Percentiles rank a stretch among this genome's conserved stretches.
These are phyloP conservation scores for Mimachlamys varia DNA, from an alignment of 2,888 invertebrate genomes.

Conservation along the genomic window DNA sequence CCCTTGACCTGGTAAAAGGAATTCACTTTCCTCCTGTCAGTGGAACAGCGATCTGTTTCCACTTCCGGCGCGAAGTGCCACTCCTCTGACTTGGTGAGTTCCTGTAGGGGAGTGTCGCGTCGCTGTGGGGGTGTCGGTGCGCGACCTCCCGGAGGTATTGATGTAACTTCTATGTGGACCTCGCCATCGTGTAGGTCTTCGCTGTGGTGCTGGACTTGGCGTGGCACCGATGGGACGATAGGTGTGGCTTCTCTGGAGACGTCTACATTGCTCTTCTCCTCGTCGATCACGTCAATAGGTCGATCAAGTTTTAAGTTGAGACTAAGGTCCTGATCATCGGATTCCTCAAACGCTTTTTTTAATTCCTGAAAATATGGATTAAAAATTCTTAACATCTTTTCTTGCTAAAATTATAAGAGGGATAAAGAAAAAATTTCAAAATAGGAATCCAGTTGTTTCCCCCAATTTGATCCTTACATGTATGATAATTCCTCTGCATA, in stretches of 20 bases:
- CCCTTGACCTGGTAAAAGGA: neutral
- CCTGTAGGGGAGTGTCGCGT: slow-evolving; percentile 53
- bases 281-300: slow-evolving; percentile 29
- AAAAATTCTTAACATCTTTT: neutral
- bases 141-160: slow-evolving; percentile 59
- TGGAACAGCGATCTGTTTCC: slow-evolving; percentile 26
- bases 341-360: slow-evolving; percentile 19
- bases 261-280: slow-evolving; percentile 37
- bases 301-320: neutral
- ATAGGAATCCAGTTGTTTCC: no score
- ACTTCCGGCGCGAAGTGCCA: slow-evolving; percentile 65
- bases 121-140: slow-evolving; percentile 54
- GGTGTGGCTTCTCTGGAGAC: slow-evolving; percentile 36
- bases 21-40: neutral
- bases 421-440: no score
- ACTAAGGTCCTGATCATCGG: neutral
- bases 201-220: slow-evolving; percentile 52
- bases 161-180: slow-evolving; percentile 65
- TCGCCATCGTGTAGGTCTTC: slow-evolving; percentile 56
- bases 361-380: neutral
- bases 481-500: no score
- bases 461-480: no score
- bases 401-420: neutral
- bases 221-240: slow-evolving; percentile 32
- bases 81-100: slow-evolving; percentile 59